A percentile compares a stretch with the other conserved stretches of the same genome.
These are phyloP conservation scores for Dipodomys merriami DNA, from an alignment of 2,113 vertebrate species.

Conservation along the genomic window DNA sequence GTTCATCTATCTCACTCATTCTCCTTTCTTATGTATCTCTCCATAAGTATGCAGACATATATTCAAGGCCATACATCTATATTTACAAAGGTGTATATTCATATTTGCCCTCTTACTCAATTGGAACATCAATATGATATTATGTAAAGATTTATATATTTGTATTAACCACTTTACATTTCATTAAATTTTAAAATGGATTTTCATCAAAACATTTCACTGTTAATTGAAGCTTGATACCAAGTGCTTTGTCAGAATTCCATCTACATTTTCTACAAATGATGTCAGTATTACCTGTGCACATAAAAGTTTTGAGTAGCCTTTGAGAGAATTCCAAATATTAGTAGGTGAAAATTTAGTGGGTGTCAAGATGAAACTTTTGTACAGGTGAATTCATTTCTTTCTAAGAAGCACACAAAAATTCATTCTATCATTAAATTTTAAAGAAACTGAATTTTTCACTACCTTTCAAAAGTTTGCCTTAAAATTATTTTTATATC, in stretches of 20 bases:
- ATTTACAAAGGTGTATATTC: not conserved
- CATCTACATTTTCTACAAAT: not conserved
- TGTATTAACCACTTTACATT: not conserved
- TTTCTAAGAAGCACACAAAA: not conserved
- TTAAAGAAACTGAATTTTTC: not conserved
- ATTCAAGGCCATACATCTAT: no score
- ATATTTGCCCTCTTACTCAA: not conserved
- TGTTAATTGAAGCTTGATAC: not conserved
- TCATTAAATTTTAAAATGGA: not conserved
- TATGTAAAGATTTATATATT: not conserved
- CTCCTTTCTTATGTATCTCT: no score
- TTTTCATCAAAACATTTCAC: not conserved
- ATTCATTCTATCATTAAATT: not conserved
- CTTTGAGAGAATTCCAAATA: not conserved
- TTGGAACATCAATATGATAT: not conserved
- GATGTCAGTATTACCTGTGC: no score
- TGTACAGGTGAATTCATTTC: not conserved
- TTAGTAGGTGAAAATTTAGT: not conserved
- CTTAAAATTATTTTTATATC: not conserved
- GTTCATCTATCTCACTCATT: no score
- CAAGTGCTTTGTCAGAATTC: not conserved
- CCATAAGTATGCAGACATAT: no score
- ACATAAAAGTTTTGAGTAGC: not conserved
- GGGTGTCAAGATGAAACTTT: not conserved
- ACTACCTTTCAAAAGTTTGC: not conserved